phyloP scores from a whole-genome alignment of 2,888 invertebrate species.

The Rhimphoctona megacephalus region DNA sequence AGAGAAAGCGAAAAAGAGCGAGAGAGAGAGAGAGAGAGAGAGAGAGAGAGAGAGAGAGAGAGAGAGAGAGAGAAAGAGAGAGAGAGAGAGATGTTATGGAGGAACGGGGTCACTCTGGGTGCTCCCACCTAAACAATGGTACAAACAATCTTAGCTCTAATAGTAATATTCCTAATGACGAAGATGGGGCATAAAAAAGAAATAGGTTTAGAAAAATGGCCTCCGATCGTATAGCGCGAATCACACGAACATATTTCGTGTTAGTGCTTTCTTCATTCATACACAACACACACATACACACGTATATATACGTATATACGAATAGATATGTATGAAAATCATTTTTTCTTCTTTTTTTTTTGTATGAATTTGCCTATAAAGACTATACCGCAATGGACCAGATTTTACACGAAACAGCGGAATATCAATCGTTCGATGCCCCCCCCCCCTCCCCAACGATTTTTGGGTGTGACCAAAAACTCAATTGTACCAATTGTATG shows the following conservation, averaged over 20 bases:
- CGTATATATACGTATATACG: slow-evolving; percentile 6
- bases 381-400: slow-evolving; percentile 64
- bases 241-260: slow-evolving; percentile 71
- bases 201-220: slow-evolving; percentile 67
- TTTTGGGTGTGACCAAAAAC: slow-evolving; percentile 22
- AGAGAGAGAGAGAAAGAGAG: slow-evolving; percentile 29
- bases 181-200: slow-evolving; percentile 67
- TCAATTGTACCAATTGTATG: slow-evolving; percentile 63
- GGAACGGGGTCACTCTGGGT: slow-evolving; percentile 78
- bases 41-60: slow-evolving; percentile 31
- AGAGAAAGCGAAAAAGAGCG: slow-evolving; percentile 35
- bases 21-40: slow-evolving; percentile 52
- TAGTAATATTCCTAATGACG: slow-evolving; percentile 82
- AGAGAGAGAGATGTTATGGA: slow-evolving; percentile 62
- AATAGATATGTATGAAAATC: slow-evolving; percentile 10
- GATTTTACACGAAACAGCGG: slow-evolving; percentile 53
- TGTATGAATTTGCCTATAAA: slow-evolving; percentile 45
- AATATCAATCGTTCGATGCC: slow-evolving; percentile 29
- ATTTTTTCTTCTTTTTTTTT: slow-evolving; percentile 27
- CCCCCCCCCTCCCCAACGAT: neutral
- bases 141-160: slow-evolving; percentile 84
- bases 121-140: slow-evolving; percentile 83
- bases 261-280: slow-evolving; percentile 55
- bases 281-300: neutral
- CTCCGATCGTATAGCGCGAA: slow-evolving; percentile 74